Evolutionary conservation across 1,140 invertebrate species (phyloP), one percentile per base, ranked within the genome.

Genomic region (Drosophila pandora): DNA sequence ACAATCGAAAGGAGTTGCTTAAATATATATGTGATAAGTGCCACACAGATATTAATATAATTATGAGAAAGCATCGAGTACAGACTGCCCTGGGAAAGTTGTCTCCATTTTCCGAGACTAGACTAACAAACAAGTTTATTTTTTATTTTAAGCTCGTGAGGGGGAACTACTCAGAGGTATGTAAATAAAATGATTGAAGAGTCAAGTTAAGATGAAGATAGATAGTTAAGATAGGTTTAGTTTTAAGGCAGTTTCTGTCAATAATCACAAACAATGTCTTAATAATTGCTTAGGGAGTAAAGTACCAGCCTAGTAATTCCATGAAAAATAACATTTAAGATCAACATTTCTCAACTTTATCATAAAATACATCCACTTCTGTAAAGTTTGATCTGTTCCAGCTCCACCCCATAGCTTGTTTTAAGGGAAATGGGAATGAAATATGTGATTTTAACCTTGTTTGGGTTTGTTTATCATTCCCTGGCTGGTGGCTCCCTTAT

Each of bases 11-110:
- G 39, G 45, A 47, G 37, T 41, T 32, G 45, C 49, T 49, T 23
- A 62, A 65, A 65, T 61, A 65, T 65, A 65, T 65, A 61, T 22
- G 43, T 30, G 60, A 64, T 64, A 48, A 56, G 13, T 48, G 10
- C 21, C 50, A 32, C 22, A 30, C 30, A 68, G 50, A 49, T 63
- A 63, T 63, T 43, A 48, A 68, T 67, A 17, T 17, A 69, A 57
- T 69, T 49, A 47, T 2, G 9, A 47, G 23, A 12, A 12, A 25
- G 8, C n/a, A 41, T n/a, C 34, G n/a, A 39, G 43, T 49, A 69
- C 63, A 57, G 41, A 2, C 32, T 12, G 22, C 50, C 23, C 52
- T 69, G 65, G 32, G 39, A 57, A 49, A 68, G 41, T 47, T 54
- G 62, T 39, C 62, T 55, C 41, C 12, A 13, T 10, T n/a, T 13